A percentile compares a stretch with the other conserved stretches of the same genome.
Conservation (phyloP, 1,140 invertebrate species). For the Philotrypesis tridentata region DNA sequence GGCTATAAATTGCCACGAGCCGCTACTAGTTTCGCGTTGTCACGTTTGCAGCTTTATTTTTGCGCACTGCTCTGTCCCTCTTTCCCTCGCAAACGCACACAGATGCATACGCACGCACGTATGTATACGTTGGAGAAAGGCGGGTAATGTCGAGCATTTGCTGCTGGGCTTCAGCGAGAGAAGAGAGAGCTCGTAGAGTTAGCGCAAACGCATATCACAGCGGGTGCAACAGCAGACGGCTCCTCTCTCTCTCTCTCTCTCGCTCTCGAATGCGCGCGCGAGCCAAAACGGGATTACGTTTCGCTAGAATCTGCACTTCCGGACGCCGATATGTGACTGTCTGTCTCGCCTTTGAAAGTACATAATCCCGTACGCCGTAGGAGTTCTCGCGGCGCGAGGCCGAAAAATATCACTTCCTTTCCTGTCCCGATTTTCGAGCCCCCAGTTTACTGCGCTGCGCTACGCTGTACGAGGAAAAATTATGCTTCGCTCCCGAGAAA, state of each 20-base stretch:
- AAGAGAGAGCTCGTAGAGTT: background rate
- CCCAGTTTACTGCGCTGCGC: background rate
- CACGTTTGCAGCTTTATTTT: slow-evolving; percentile 17
- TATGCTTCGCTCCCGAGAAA: background rate
- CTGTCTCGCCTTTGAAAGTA: slow-evolving; percentile 10
- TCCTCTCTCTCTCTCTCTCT: background rate
- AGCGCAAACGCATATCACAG: background rate
- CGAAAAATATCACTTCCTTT: background rate
- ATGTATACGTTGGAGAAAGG: background rate
- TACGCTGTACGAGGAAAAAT: background rate
- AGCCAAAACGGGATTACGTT: slow-evolving; percentile 35
- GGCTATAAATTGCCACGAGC: slow-evolving; percentile 8
- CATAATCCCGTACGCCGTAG: background rate
- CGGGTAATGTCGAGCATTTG: background rate
- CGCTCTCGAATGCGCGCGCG: background rate
- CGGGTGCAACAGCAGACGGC: background rate
- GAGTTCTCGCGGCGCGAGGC: background rate
- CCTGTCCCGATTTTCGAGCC: background rate
- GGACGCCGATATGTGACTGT: slow-evolving; percentile 17
- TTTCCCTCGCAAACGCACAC: background rate
- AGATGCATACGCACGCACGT: background rate
- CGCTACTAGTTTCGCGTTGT: slow-evolving; percentile 4
- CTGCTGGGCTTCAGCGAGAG: background rate
- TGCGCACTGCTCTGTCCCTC: background rate
- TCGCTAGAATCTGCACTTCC: slow-evolving; percentile 16